Percentiles rank a stretch among this genome's conserved stretches.
Conservation (phyloP, 2,113 vertebrate genomes). For the Rynchops niger region DNA sequence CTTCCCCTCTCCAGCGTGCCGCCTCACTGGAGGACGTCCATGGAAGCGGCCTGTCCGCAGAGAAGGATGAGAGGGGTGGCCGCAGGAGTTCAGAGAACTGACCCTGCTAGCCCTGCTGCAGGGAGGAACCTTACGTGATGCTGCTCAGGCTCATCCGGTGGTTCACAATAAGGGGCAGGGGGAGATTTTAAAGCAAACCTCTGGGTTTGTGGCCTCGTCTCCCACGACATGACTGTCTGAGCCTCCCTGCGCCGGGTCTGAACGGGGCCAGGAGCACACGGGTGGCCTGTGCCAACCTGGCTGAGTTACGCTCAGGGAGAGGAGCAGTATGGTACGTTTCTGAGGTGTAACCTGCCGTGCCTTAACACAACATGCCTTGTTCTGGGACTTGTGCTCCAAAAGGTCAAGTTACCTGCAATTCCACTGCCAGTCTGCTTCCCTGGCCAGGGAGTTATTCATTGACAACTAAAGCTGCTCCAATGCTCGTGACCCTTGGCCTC, state of each 20-base stretch:
- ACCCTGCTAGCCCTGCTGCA: not conserved
- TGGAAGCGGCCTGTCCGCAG: constrained; percentile 66
- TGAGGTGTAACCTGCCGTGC: not conserved
- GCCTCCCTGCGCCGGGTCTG: not conserved
- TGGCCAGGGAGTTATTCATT: not conserved
- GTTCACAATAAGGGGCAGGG: not conserved
- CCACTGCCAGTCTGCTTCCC: not conserved
- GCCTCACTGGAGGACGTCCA: constrained; percentile 81
- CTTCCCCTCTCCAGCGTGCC: constrained; percentile 74
- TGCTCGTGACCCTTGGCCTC: not conserved
- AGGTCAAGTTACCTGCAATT: not conserved
- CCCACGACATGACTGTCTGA: not conserved
- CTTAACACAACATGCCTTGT: not conserved
- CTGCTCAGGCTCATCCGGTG: not conserved
- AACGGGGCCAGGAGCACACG: fast-evolving
- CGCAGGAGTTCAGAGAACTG: constrained; percentile 45
- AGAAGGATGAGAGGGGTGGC: constrained; percentile 48
- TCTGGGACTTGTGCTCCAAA: not conserved
- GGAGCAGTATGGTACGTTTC: not conserved
- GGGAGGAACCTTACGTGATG: not conserved
- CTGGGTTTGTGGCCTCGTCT: not conserved
- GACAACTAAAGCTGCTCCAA: not conserved
- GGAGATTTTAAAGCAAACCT: not conserved
- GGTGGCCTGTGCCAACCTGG: not conserved
- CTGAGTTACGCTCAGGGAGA: not conserved